Conservation (phyloP, 37 sponge, comb jelly and placozoan genomes). For the Axinella damicornis region DNA sequence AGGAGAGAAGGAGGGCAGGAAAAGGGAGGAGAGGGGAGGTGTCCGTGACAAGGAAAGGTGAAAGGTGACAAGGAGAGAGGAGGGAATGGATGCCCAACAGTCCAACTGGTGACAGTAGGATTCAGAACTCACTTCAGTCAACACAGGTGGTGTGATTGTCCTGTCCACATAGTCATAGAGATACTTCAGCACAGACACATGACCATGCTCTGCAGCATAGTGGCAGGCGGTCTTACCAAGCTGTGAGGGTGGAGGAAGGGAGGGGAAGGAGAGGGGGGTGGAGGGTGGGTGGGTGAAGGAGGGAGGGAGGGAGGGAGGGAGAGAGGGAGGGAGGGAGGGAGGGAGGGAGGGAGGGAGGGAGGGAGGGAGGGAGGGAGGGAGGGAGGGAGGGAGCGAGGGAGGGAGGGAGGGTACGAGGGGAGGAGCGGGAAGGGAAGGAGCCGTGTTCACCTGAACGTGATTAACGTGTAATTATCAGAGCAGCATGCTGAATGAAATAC, state of each 20-base stretch:
- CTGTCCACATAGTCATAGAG: conserved; percentile 58
- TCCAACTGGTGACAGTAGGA: not conserved
- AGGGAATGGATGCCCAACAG: not conserved
- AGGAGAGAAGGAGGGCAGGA: not conserved
- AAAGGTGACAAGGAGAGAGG: not conserved
- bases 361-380: not conserved
- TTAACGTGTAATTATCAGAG: not conserved
- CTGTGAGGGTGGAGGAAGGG: conserved; percentile 9
- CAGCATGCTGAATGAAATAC: too few species aligned
- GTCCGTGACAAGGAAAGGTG: not conserved
- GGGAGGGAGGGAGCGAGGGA: not conserved
- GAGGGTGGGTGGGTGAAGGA: too few species aligned
- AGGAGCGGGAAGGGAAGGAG: not conserved
- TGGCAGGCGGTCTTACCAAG: conserved; percentile 69
- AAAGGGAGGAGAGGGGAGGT: not conserved
- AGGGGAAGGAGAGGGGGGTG: not conserved
- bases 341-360: too few species aligned
- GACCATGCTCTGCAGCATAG: conserved; percentile 84
- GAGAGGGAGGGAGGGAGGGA: too few species aligned
- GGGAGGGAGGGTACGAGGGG: not conserved
- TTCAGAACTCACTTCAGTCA: conserved; percentile 20
- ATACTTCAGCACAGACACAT: conserved; percentile 47
- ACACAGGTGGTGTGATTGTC: conserved; percentile 18
- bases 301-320: too few species aligned
- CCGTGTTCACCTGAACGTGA: too few species aligned